phyloP scores from a whole-genome alignment of 2,888 invertebrate genomes.

The Chrysolina americana region DNA sequence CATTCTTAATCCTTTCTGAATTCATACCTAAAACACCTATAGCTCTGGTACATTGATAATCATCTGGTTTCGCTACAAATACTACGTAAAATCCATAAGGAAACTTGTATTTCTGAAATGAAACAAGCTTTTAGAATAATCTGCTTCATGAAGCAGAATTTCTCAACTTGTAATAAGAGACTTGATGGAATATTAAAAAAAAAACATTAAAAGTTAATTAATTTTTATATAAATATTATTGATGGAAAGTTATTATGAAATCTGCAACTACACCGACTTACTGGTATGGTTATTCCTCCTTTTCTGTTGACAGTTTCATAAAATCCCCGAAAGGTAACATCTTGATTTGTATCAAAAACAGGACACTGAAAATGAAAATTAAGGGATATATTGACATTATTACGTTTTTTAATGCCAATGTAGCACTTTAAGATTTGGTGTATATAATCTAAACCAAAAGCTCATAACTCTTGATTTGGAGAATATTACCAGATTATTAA shows the following conservation, averaged over 20 bases:
- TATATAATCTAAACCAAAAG: too few species aligned
- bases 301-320: conserved; percentile 84
- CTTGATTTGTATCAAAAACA: conserved; percentile 85
- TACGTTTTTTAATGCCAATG: too few species aligned
- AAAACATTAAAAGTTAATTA: too few species aligned
- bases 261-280: conserved; percentile 68
- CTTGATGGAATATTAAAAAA: too few species aligned
- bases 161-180: too few species aligned
- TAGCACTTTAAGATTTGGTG: too few species aligned
- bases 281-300: conserved; percentile 85
- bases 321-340: conserved; percentile 83
- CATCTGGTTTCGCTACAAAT: conserved; percentile 80
- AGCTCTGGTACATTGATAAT: conserved; percentile 72
- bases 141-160: too few species aligned
- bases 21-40: conserved; percentile 41
- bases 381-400: background rate
- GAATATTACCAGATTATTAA: too few species aligned
- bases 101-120: conserved; percentile 78
- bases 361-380: conserved; percentile 78
- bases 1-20: conserved; percentile 65
- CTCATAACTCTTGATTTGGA: too few species aligned
- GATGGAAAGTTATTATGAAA: background rate
- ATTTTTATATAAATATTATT: too few species aligned
- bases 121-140: conserved; percentile 31
- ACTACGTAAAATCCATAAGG: conserved; percentile 85